phyloP scores from a whole-genome alignment of 2,888 invertebrate species.

The Subacronicta megacephala region DNA sequence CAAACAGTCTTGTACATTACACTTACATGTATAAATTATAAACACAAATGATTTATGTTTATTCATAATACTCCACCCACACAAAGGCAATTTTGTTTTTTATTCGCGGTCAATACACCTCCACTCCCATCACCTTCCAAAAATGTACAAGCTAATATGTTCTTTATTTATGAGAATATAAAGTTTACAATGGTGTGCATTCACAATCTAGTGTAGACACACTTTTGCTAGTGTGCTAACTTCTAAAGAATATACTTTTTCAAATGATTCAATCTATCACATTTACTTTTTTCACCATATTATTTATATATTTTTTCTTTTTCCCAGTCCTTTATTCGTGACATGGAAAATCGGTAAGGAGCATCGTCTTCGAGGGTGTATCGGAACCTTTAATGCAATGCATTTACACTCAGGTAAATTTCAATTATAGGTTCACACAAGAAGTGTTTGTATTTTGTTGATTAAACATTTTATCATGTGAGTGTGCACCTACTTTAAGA shows the following conservation, averaged over 20 bases:
- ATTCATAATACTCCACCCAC: constrained; percentile 32
- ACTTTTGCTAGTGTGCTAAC: constrained; percentile 35
- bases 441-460: constrained; percentile 8
- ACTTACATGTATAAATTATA: constrained; percentile 43
- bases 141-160: constrained; percentile 50
- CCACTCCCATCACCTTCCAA: constrained; percentile 44
- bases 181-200: constrained; percentile 43
- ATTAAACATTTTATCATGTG: constrained; percentile 11
- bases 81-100: constrained; percentile 40
- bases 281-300: constrained; percentile 6
- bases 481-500: constrained; percentile 14
- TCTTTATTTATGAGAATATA: constrained; percentile 37
- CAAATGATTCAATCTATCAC: constrained; percentile 6
- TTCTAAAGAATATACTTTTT: constrained; percentile 25
- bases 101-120: constrained; percentile 55
- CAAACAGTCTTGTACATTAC: constrained; percentile 18
- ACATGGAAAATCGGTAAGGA: constrained; percentile 99
- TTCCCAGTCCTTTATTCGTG: constrained; percentile 98
- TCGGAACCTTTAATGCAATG: constrained; percentile 99
- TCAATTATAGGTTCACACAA: constrained; percentile 1
- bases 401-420: constrained; percentile 95
- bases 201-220: constrained; percentile 5
- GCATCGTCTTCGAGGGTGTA: constrained; percentile 98
- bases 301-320: constrained; percentile 29
- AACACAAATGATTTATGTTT: constrained; percentile 27